A percentile compares a stretch with the other conserved stretches of the same genome.
phyloP scores from a whole-genome alignment of 2,113 vertebrate species.

The Morone saxatilis region DNA sequence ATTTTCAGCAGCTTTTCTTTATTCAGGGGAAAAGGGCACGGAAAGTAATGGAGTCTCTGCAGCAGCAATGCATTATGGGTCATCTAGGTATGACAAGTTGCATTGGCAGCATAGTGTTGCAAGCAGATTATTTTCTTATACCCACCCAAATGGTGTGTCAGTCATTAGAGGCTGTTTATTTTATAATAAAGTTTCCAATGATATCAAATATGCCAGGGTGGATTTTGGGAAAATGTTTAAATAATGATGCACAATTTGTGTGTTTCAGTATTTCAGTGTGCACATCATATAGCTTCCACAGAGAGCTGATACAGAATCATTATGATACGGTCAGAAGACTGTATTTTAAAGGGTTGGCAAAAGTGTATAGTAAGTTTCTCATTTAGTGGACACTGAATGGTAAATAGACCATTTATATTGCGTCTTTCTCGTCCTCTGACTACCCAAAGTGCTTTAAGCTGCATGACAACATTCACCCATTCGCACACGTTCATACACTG shows the following conservation, averaged over 20 bases:
- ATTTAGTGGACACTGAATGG: background rate
- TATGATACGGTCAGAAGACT: background rate
- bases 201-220: background rate
- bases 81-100: background rate
- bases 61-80: background rate
- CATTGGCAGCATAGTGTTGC: background rate
- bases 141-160: background rate
- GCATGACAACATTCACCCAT: too few relatives aligned
- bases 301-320: background rate
- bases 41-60: background rate
- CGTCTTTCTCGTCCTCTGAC: too few relatives aligned
- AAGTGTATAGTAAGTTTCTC: background rate
- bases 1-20: conserved; percentile 7
- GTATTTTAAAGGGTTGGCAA: too few relatives aligned
- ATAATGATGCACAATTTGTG: too few relatives aligned
- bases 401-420: too few relatives aligned
- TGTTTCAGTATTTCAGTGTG: background rate
- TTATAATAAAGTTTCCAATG: background rate
- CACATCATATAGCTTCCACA: background rate
- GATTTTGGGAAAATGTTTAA: background rate
- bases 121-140: background rate
- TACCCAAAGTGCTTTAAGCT: too few relatives aligned
- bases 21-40: background rate
- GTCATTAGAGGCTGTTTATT: background rate
- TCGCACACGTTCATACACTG: too few relatives aligned